Evolutionary conservation across 2,113 vertebrate species (phyloP).

Genomic region (Fregata magnificens): DNA sequence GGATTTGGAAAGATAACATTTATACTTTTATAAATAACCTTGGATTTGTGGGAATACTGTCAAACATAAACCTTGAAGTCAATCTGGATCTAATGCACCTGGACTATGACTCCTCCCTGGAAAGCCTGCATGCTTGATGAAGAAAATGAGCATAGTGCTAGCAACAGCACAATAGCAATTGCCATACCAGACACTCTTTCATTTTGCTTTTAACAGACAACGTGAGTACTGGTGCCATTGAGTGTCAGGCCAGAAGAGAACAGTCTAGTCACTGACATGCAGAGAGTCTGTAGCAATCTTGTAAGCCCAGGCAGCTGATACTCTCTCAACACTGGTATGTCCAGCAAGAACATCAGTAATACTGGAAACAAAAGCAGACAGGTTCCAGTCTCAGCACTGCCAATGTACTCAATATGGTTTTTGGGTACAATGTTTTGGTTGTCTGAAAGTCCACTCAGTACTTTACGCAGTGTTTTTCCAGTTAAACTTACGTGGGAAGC

Average conservation of each 20-base stretch:
- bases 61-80: not conserved
- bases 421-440: not conserved
- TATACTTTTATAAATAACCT: not conserved
- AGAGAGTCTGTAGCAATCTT: not conserved
- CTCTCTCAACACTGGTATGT: not conserved
- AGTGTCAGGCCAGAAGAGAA: not conserved
- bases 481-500: not conserved
- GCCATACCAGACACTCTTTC: not conserved
- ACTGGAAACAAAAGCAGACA: not conserved
- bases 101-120: not conserved
- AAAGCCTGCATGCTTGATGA: not conserved
- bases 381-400: not conserved
- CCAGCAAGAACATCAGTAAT: not conserved
- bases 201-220: not conserved
- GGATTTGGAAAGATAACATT: not conserved
- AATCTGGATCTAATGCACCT: not conserved
- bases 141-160: not conserved
- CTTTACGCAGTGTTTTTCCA: not conserved
- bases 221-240: not conserved
- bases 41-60: not conserved
- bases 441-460: not conserved
- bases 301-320: not conserved
- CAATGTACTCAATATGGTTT: rapidly evolving
- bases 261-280: not conserved
- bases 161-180: not conserved